These are phyloP conservation scores for Tolypeutes matacus DNA, from an alignment of 2,797 vertebrate genomes.

Conservation along the genomic window DNA sequence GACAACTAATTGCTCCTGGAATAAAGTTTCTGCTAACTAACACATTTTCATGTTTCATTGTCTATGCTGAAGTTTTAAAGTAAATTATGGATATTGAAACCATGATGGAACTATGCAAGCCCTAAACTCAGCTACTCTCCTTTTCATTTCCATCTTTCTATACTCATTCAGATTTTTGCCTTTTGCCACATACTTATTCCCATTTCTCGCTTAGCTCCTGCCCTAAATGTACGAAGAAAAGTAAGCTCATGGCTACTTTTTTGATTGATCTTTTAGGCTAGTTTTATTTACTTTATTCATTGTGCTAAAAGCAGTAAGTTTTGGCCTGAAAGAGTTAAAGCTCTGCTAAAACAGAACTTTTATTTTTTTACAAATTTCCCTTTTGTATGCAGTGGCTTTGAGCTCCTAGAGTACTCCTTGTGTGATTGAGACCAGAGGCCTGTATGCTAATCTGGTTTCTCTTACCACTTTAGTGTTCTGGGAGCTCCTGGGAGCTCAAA, in stretches of 20 bases:
- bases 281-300: background rate
- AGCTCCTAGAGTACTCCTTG: no score
- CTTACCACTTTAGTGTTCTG: background rate
- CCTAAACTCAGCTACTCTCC: background rate
- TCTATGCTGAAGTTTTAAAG: background rate
- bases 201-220: background rate
- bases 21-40: background rate
- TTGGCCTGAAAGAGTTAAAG: slow-evolving; percentile 37
- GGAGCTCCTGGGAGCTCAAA: background rate
- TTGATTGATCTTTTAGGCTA: background rate
- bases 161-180: background rate
- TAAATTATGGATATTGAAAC: background rate
- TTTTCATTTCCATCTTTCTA: background rate
- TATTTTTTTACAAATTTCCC: background rate
- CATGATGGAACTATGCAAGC: background rate
- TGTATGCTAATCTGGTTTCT: no score
- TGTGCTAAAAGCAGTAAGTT: background rate
- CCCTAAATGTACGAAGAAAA: background rate
- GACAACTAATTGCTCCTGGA: background rate
- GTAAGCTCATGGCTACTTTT: background rate
- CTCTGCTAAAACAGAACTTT: background rate
- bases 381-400: background rate
- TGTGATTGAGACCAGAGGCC: no score
- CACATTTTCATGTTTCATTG: background rate
- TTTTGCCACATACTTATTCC: background rate